These are phyloP conservation scores for Daktulosphaira vitifoliae DNA, from an alignment of 1,140 invertebrate species.

Conservation along the genomic window DNA sequence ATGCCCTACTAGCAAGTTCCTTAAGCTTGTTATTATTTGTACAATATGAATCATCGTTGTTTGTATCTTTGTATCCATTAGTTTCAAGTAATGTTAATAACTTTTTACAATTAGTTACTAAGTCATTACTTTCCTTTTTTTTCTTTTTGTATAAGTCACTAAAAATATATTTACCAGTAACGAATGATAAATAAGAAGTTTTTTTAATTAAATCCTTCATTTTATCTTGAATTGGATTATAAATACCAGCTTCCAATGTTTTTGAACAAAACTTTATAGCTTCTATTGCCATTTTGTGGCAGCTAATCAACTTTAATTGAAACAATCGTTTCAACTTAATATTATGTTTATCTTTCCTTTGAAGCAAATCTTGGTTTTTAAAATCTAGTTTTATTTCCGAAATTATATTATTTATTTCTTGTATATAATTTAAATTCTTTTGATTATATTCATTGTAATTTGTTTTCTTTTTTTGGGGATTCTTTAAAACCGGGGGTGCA, in stretches of 20 bases:
- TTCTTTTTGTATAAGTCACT: conserved; percentile 5
- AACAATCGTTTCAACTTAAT: not conserved
- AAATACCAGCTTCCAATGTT: not conserved
- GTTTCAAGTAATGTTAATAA: not conserved
- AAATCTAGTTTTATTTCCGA: conserved; percentile 22
- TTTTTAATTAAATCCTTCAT: conserved; percentile 1
- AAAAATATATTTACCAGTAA: conserved; percentile 10
- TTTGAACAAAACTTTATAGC: conserved; percentile 4
- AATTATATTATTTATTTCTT: not conserved
- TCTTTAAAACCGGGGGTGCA: conserved; percentile 2
- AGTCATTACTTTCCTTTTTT: conserved; percentile 20
- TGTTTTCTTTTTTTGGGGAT: not conserved
- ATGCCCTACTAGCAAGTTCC: not conserved
- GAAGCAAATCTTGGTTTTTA: not conserved
- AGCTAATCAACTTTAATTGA: conserved; percentile 13
- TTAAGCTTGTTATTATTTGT: not conserved
- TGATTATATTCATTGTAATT: conserved; percentile 5
- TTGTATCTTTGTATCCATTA: not conserved
- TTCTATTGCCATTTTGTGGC: conserved; percentile 14
- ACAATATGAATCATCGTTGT: not conserved
- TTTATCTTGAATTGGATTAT: conserved; percentile 17
- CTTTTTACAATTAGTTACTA: not conserved
- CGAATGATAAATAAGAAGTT: conserved; percentile 14
- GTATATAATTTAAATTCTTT: not conserved
- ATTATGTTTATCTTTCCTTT: conserved; percentile 7